Percentiles rank a stretch among this genome's conserved stretches.
These are phyloP conservation scores for Elephantulus edwardii DNA, from an alignment of 2,113 vertebrate genomes.

Conservation along the genomic window DNA sequence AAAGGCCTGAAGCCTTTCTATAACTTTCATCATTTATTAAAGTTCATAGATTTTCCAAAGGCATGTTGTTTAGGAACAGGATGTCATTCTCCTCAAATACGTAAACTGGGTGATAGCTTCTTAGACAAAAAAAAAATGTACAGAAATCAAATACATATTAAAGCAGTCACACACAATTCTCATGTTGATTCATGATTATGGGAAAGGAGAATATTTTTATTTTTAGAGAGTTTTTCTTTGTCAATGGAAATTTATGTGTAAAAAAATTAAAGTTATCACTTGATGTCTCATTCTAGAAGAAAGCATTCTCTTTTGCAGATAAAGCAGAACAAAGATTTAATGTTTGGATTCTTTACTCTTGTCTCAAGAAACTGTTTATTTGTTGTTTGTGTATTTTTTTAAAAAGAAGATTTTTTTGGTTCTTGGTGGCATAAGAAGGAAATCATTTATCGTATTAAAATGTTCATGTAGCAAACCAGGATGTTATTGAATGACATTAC, in stretches of 20 bases:
- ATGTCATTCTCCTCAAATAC: too few species aligned
- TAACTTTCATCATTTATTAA: too few species aligned
- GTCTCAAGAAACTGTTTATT: neutral
- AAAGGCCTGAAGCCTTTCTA: too few species aligned
- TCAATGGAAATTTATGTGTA: neutral
- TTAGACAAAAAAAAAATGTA: too few species aligned
- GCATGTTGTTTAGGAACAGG: too few species aligned
- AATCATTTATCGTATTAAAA: conserved; percentile 53
- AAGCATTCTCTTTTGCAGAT: neutral
- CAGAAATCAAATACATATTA: too few species aligned
- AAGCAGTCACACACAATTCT: neutral
- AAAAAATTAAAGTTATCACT: neutral
- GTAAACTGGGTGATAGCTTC: too few species aligned
- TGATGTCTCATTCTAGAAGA: neutral
- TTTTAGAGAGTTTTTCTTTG: neutral
- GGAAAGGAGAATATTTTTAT: neutral
- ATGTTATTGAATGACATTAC: neutral
- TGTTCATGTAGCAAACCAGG: conserved; percentile 25
- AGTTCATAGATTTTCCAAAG: too few species aligned
- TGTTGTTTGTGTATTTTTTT: neutral
- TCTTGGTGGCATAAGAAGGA: neutral
- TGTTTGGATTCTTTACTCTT: conserved; percentile 19
- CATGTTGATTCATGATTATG: neutral
- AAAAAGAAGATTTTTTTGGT: neutral
- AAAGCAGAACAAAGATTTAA: neutral